phyloP scores from a whole-genome alignment of 2,888 invertebrate genomes.

The Hypomecis punctinalis region DNA sequence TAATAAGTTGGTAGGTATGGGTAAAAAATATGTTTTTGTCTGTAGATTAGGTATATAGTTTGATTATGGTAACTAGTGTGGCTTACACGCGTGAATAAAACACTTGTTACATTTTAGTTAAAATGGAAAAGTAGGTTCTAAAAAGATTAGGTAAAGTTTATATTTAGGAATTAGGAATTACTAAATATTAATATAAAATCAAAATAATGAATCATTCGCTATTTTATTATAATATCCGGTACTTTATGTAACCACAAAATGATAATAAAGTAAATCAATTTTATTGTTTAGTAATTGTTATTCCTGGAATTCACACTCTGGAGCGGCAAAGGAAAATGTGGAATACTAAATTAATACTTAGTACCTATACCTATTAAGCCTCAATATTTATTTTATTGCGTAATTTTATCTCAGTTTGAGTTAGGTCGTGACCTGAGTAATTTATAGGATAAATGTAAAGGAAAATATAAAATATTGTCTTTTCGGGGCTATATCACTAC shows the following conservation, averaged over 20 bases:
- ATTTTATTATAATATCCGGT: slow-evolving; percentile 9
- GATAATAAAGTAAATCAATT: slow-evolving; percentile 19
- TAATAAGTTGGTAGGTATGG: no score
- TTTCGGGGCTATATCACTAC: background rate
- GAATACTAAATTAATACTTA: slow-evolving; percentile 5
- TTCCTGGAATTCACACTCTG: slow-evolving; percentile 11
- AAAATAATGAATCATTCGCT: slow-evolving; percentile 5
- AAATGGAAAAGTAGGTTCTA: background rate
- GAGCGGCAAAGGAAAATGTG: slow-evolving; percentile 10
- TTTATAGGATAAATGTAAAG: no score
- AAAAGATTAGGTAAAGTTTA: background rate
- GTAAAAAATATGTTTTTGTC: no score
- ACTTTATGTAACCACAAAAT: slow-evolving; percentile 11
- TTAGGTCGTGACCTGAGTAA: no score
- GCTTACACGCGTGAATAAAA: no score
- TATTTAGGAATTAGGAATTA: background rate
- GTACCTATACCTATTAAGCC: background rate
- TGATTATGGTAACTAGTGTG: no score
- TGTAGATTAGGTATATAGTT: no score
- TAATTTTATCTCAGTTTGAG: no score
- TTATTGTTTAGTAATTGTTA: slow-evolving; percentile 25
- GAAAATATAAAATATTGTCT: background rate
- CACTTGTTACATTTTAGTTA: no score
- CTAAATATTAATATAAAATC: slow-evolving; percentile 2
- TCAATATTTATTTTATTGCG: background rate